Evolutionary conservation across 2,888 invertebrate species (phyloP), one percentile per base, ranked within the genome.

Genomic region (Leucoptera coffeella): DNA sequence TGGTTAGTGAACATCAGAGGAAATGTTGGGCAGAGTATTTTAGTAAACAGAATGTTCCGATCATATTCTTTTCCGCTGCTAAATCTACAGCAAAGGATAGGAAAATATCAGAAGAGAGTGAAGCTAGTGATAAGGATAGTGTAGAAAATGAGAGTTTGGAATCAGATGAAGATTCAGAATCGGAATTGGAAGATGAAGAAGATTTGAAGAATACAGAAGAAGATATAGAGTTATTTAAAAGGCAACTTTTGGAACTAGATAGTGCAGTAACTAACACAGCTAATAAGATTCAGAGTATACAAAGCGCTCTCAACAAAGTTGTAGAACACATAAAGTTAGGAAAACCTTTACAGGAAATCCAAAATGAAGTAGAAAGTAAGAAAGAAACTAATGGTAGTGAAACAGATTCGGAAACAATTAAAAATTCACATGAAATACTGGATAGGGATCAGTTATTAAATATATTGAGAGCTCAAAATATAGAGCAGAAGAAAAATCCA

Each of bases 41-140:
- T 47, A 73, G 77, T 28, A 59, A 74, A 30, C 50, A 72, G 61
- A 69, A 79, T 29, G 73, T 92, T 2, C 73, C 73, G 23, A 81
- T 88, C 14, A 86, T 86, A 6, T 99, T 99, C 59, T 99, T 91
- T 71, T 97, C 94, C 2, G 96, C 96, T 1, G 73, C 80, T 2
- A 54, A 78, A 47, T 74, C 17, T 9, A 26, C 71, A 17, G 60
- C 80, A 33, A 69, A 71, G 39, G 58, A 62, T 33, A 55, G 54
- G 23, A 64, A 60, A 45, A 51, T 65, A 46, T 56, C 58, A 2
- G 67, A 67, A 45, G 48, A 52, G 20, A 50, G 45, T 24, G 42
- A 44, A 8, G 32, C 32, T 14, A 36, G 28, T 28, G 26, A 38
- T 10, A 11, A 17, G 12, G 14, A 14, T 12, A 11, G 11, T n/a